Base-by-base conservation (phyloP, 1,140 invertebrate species). In the Drosophila novamexicana region DNA sequence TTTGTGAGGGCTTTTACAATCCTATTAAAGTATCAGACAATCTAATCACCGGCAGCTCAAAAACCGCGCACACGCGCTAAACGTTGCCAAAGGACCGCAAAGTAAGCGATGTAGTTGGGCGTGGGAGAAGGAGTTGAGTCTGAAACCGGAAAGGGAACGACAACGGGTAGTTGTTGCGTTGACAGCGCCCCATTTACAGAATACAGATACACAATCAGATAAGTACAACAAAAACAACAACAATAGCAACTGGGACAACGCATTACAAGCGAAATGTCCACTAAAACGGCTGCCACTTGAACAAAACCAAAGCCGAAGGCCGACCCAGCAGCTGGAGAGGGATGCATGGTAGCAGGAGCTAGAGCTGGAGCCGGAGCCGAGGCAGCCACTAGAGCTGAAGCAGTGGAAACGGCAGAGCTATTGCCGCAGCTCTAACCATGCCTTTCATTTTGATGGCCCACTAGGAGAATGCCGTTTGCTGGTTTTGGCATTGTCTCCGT, bases 21-120 rank as follows among this genome's bases (percentile, higher is more conserved):
- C 84, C 83, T 88, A 88, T 88, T 88, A 88, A 88, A 88, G 83
- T 88, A 88, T 88, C 83, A 88, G 83, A 88, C 83, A 88, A 88
- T 88, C 83, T 88, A 88, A 88, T 88, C 83, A 88, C 78, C 65
- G 72, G 59, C 78, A 76, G 82, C 82, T 88, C 76, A 88, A 82
- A 86, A 86, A 76, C 82, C 82, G 82, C 83, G 82, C 78, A 88
- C 76, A 77, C 76, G 76, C 69, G 77, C 84, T 83, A 88, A 88
- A 88, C 81, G 79, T 77, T 89, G 84, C 79, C 84, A 77, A 70
- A 74, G 65, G 50, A 62, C 57, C 71, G 49, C 70, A 88, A 77
- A 80, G 71, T 47, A 57, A 69, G 61, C 36, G n/a, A 66, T 56
- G 67, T 44, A 50, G 22, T 22, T 10, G 8, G 32, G 32, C 58